phyloP scores from a whole-genome alignment of 2,113 vertebrate genomes.

The Pao palembangensis region DNA sequence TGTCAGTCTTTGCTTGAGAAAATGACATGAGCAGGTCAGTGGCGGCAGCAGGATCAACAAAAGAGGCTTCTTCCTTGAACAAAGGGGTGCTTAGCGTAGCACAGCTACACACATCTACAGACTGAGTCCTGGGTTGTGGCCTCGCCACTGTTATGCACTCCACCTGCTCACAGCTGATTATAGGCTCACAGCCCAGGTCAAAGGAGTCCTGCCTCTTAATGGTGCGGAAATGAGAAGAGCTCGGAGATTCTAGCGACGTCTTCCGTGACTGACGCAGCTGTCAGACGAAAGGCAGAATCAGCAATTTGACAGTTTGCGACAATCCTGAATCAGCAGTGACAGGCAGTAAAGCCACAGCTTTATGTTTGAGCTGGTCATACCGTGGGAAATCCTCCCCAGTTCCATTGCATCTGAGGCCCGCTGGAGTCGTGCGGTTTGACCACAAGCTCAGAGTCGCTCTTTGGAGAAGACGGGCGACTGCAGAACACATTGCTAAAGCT shows the following conservation, averaged over 20 bases:
- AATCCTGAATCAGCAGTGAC: neutral
- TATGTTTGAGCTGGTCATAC: constrained; percentile 56
- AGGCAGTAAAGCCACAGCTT: neutral
- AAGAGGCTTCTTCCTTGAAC: constrained; percentile 1
- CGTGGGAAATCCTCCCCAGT: constrained; percentile 88
- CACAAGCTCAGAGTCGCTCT: constrained; percentile 92
- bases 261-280: constrained; percentile 66
- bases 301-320: constrained; percentile 2
- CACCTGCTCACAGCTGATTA: constrained; percentile 27
- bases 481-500: constrained; percentile 56
- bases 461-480: constrained; percentile 71
- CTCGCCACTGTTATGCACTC: constrained; percentile 64
- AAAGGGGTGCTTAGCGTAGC: constrained; percentile 1
- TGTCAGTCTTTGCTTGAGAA: constrained; percentile 2
- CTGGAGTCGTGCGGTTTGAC: constrained; percentile 68
- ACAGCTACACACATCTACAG: constrained; percentile 16
- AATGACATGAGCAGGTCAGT: constrained; percentile 20
- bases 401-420: constrained; percentile 85
- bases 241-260: constrained; percentile 37
- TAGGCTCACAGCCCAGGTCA: constrained; percentile 45
- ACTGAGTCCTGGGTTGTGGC: constrained; percentile 63
- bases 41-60: constrained; percentile 17
- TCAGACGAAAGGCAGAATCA: neutral
- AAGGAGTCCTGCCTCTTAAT: constrained; percentile 75
- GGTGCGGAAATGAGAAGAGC: constrained; percentile 67